Conservation (phyloP, 2,888 invertebrate genomes). For the Coelogynopora nodosa region DNA sequence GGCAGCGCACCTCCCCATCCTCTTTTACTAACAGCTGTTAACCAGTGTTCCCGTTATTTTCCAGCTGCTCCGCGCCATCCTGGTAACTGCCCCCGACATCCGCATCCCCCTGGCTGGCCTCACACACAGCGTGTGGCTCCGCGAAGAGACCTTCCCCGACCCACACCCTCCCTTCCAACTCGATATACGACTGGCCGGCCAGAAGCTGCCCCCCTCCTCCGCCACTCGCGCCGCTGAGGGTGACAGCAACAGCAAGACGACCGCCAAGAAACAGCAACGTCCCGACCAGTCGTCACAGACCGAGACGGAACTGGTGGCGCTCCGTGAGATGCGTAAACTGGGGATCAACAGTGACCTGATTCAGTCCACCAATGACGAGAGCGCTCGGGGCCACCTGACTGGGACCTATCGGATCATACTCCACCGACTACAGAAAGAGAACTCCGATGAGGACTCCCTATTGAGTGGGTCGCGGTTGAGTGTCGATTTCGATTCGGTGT, state of each 20-base stretch:
- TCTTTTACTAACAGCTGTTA: too few relatives aligned
- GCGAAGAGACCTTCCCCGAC: background rate
- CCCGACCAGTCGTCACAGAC: background rate
- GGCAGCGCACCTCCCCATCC: too few relatives aligned
- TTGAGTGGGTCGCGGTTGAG: background rate
- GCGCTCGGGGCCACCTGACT: background rate
- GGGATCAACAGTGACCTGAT: background rate
- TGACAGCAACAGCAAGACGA: background rate
- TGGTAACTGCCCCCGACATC: background rate
- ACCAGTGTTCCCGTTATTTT: too few relatives aligned
- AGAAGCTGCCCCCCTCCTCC: background rate
- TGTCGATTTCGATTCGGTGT: background rate
- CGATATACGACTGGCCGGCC: background rate
- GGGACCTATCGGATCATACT: background rate
- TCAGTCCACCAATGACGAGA: background rate
- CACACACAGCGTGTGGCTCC: background rate
- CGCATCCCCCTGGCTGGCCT: background rate
- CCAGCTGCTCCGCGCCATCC: background rate
- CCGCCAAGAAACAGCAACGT: background rate
- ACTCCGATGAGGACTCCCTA: conserved; percentile 17
- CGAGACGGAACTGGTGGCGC: background rate
- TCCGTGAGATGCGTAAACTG: background rate
- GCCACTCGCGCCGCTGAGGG: too few relatives aligned
- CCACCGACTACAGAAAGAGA: background rate
- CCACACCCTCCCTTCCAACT: background rate